phyloP scores from a whole-genome alignment of 2,113 vertebrate species.

The Daubentonia madagascariensis region DNA sequence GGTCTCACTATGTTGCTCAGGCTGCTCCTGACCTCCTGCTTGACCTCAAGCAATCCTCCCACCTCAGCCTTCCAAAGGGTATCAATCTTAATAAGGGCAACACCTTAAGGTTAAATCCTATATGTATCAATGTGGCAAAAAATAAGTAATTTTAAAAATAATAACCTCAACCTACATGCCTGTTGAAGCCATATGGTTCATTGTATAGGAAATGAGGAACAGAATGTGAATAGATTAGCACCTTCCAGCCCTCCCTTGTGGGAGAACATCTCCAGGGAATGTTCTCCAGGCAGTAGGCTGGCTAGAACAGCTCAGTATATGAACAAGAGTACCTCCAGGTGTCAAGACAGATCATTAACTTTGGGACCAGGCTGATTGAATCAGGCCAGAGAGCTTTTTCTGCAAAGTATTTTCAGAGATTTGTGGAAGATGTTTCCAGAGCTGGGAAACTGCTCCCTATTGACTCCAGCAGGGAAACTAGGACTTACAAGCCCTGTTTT shows the following conservation, averaged over 20 bases:
- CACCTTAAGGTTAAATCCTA: background rate
- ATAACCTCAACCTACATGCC: background rate
- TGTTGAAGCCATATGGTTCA: background rate
- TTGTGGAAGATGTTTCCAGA: slow-evolving; percentile 44
- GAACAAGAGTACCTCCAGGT: background rate
- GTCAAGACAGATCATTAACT: slow-evolving; percentile 1
- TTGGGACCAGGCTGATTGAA: background rate
- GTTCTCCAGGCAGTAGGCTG: background rate
- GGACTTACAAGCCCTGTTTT: slow-evolving; percentile 1
- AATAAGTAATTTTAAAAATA: background rate
- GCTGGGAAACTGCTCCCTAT: slow-evolving; percentile 28
- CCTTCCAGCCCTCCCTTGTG: background rate
- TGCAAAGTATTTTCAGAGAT: slow-evolving; percentile 39
- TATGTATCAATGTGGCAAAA: background rate
- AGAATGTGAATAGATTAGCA: background rate
- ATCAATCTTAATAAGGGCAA: background rate
- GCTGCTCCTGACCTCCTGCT: too few relatives aligned
- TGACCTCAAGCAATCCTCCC: too few relatives aligned
- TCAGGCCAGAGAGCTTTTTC: background rate
- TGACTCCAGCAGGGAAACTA: background rate
- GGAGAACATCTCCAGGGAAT: background rate
- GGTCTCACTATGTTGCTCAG: too few relatives aligned
- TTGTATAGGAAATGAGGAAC: background rate
- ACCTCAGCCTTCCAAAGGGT: too few relatives aligned
- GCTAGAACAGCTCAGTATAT: background rate